Evolutionary conservation across 2,888 invertebrate species (phyloP), one percentile per base, ranked within the genome.

Genomic region (Drosophila leonis): DNA sequence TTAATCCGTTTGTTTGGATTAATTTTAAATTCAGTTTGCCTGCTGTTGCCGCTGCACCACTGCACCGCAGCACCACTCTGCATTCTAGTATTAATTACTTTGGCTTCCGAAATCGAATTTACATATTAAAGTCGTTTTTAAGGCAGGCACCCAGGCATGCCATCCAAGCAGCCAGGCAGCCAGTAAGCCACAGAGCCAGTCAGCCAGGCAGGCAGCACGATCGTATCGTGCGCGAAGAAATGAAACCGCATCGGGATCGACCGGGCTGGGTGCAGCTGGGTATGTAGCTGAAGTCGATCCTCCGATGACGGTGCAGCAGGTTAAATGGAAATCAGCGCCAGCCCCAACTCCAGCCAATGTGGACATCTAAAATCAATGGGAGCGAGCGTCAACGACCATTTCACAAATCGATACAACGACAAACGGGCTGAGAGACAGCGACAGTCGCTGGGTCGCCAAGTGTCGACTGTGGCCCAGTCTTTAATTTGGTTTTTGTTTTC

Each of bases 101-200:
- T 91, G 91, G 92, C 92, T 92, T 92, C 92, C 92, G 92, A 92
- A 92, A 92, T 90, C 90, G 89, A 90, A 91, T 91, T 91, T 92
- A 92, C 91, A 91, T 91, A 92, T 90, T 90, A 80, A 90, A 90
- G 91, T 90, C 91, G 89, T 91, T 91, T 85, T 85, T 75, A 81
- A 86, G 79, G 84, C 84, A 87, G 70, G 55, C 78, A 72, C 59
- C 27, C 66, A 42, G 65, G 49, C 49, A 49, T 49, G 49, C 49
- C 49, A 49, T 31, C 49, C 84, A 83, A 59, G 54, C 64, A 67
- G 44, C 13, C 63, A 31, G 65, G 35, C 49, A 60, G 46, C 29
- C 71, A 56, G 52, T 12, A 33, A 68, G 52, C 12, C 51, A 27
- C 27, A 2, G 2, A 31, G 18, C 1, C 27, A 49, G 18, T 2